Percentiles rank a stretch among this genome's conserved stretches.
These are phyloP conservation scores for Ceratina calcarata DNA, from an alignment of 1,140 invertebrate species.

Conservation along the genomic window DNA sequence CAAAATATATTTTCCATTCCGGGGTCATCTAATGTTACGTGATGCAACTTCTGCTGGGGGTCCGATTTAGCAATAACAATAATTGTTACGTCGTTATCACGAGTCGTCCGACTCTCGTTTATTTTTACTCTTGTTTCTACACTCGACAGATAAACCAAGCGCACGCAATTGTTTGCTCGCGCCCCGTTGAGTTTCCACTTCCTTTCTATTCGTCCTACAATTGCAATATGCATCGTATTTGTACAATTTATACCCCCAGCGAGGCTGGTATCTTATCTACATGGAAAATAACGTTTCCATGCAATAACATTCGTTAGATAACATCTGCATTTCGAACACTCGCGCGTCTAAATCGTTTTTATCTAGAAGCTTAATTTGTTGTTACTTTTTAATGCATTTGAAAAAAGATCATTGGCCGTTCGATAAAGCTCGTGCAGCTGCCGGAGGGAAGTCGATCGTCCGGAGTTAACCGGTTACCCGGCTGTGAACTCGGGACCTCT, in stretches of 20 bases:
- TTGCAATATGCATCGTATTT: too few relatives aligned
- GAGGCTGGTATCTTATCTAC: too few relatives aligned
- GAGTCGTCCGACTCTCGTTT: neutral
- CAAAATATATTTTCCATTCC: slow-evolving; percentile 60
- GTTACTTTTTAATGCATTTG: neutral
- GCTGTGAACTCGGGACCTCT: slow-evolving; percentile 57
- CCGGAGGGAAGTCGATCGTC: neutral
- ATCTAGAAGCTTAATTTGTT: too few relatives aligned
- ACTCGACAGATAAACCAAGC: neutral
- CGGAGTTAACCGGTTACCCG: slow-evolving; percentile 55
- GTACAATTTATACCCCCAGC: too few relatives aligned
- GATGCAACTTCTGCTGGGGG: slow-evolving; percentile 67
- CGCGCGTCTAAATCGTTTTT: too few relatives aligned
- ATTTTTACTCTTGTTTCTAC: neutral
- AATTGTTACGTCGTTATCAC: slow-evolving; percentile 40
- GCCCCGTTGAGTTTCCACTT: too few relatives aligned
- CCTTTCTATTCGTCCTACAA: too few relatives aligned
- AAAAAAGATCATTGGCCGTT: neutral
- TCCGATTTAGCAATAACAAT: slow-evolving; percentile 55
- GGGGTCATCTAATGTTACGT: slow-evolving; percentile 47
- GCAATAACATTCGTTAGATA: too few relatives aligned
- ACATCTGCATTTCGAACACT: too few relatives aligned
- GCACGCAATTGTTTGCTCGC: neutral
- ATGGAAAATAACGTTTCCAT: too few relatives aligned
- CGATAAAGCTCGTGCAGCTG: neutral